Evolutionary conservation across 1,140 invertebrate genomes (phyloP).

Genomic region (Trinorchestia longiramus): DNA sequence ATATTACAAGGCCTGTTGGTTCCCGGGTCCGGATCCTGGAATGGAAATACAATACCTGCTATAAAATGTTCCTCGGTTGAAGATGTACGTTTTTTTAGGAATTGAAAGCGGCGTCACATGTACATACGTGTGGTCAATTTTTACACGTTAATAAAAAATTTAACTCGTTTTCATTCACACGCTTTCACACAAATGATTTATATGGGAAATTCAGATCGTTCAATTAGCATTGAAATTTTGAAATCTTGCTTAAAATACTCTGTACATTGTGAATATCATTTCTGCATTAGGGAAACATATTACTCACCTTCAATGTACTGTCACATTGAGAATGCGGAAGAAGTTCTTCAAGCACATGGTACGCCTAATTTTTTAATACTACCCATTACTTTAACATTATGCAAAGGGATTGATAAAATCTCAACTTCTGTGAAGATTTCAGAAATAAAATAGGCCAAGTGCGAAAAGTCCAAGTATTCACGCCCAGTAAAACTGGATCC

Average conservation of each 20-base stretch:
- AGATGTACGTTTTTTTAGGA: too few species aligned
- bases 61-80: neutral
- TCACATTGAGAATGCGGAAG: too few species aligned
- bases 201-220: neutral
- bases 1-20: neutral
- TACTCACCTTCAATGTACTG: too few species aligned
- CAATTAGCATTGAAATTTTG: neutral
- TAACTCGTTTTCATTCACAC: neutral
- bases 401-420: neutral
- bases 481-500: neutral
- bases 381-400: too few species aligned
- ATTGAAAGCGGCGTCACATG: neutral
- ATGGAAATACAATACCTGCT: neutral
- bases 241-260: too few species aligned
- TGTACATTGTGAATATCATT: too few species aligned
- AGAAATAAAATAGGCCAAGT: neutral
- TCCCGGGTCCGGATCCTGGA: slow-evolving; percentile 29
- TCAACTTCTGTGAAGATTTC: neutral
- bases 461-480: neutral
- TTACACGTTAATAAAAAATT: neutral
- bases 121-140: neutral
- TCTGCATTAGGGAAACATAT: too few species aligned
- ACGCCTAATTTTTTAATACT: too few species aligned
- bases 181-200: neutral
- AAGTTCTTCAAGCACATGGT: too few species aligned